Evolutionary conservation across 2,113 vertebrate genomes (phyloP).

Genomic region (Hymenochirus boettgeri): DNA sequence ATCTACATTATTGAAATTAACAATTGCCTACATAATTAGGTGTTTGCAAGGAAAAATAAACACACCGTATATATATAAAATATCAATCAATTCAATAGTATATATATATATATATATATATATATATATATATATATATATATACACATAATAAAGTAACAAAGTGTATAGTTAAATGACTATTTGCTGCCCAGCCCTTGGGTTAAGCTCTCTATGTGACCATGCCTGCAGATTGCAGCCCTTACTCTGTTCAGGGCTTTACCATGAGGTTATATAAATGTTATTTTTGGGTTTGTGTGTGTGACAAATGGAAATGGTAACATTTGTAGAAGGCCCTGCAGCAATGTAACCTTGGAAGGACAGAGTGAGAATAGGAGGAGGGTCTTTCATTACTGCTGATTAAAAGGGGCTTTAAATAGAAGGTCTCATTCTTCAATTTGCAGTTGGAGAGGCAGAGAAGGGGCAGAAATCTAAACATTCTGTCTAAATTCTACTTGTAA

Average conservation of each 20-base stretch:
- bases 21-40: too few species aligned
- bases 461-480: too few species aligned
- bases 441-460: constrained; percentile 54
- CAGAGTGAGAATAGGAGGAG: constrained; percentile 47
- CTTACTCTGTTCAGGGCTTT: constrained; percentile 40
- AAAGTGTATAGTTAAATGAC: too few species aligned
- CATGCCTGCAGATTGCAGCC: too few species aligned
- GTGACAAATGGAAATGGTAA: constrained; percentile 60
- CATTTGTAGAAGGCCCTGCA: constrained; percentile 56
- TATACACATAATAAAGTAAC: neutral
- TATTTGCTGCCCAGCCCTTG: too few species aligned
- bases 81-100: neutral
- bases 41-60: too few species aligned
- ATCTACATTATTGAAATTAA: too few species aligned
- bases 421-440: constrained; percentile 58
- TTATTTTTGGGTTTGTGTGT: constrained; percentile 52
- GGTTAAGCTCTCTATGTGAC: too few species aligned
- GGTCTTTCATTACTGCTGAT: constrained; percentile 58
- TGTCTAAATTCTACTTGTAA: too few species aligned
- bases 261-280: constrained; percentile 59
- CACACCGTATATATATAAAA: constrained; percentile 4
- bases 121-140: neutral
- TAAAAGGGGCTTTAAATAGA: constrained; percentile 62
- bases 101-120: constrained; percentile 1
- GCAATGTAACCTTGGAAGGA: constrained; percentile 58